Evolutionary conservation across 2,113 vertebrate species (phyloP).

Genomic region (Thunnus thynnus): DNA sequence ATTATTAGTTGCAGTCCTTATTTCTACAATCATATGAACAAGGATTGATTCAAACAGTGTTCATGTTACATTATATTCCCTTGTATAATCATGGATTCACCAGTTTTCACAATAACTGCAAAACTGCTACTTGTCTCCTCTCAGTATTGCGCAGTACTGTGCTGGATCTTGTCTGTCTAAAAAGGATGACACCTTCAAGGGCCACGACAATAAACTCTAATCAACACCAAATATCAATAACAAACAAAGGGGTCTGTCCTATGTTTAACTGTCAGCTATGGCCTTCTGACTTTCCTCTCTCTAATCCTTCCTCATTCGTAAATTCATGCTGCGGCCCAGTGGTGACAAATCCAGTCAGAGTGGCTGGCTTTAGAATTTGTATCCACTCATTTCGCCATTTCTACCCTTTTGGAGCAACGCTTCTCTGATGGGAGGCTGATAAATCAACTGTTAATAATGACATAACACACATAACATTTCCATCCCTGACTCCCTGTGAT

Average conservation of each 20-base stretch:
- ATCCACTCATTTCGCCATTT: conserved; percentile 13
- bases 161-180: not conserved
- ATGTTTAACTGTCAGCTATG: conserved; percentile 20
- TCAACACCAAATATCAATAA: conserved; percentile 10
- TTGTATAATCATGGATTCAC: too few relatives aligned
- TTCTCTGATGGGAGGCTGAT: not conserved
- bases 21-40: not conserved
- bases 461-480: conserved; percentile 30
- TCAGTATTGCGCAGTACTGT: not conserved
- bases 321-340: conserved; percentile 32
- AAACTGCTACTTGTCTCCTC: not conserved
- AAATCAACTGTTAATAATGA: conserved; percentile 42
- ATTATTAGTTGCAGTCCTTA: not conserved
- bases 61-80: not conserved
- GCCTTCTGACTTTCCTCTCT: conserved; percentile 35
- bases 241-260: conserved; percentile 32
- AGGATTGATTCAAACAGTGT: not conserved
- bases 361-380: not conserved
- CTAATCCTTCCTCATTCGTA: conserved; percentile 37
- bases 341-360: conserved; percentile 50
- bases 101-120: too few relatives aligned
- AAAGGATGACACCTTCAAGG: not conserved
- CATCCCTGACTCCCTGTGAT: conserved; percentile 44
- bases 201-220: not conserved
- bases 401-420: not conserved